Percentiles rank a stretch among this genome's conserved stretches.
Evolutionary conservation across 2,113 vertebrate species (phyloP).

Genomic region (Gadus chalcogrammus): DNA sequence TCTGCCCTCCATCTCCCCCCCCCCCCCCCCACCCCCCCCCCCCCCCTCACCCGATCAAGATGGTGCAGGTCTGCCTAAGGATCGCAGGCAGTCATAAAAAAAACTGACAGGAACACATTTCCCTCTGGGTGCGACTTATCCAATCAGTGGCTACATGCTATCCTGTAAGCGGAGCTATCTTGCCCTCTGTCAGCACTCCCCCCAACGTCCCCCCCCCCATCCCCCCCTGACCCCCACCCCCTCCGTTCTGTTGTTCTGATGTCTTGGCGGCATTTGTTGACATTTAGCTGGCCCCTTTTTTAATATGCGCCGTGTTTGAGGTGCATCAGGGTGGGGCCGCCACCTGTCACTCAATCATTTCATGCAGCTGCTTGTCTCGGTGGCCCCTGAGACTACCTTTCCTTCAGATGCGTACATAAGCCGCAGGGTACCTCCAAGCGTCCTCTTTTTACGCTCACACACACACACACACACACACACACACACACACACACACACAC

Average conservation of each 20-base stretch:
- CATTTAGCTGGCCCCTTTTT: conserved; percentile 35
- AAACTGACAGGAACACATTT: too few relatives aligned
- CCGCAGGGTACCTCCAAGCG: conserved; percentile 57
- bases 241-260: conserved; percentile 16
- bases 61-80: too few relatives aligned
- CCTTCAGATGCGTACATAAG: conserved; percentile 49
- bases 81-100: too few relatives aligned
- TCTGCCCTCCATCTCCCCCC: too few relatives aligned
- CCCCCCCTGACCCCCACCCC: not conserved
- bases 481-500: not conserved
- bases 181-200: too few relatives aligned
- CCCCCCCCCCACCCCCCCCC: too few relatives aligned
- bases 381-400: conserved; percentile 36
- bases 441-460: conserved; percentile 60
- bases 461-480: conserved; percentile 4
- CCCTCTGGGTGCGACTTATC: too few relatives aligned
- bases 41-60: too few relatives aligned
- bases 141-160: too few relatives aligned
- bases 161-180: too few relatives aligned
- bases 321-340: conserved; percentile 46
- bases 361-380: conserved; percentile 67
- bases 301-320: conserved; percentile 31
- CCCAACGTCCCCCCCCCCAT: not conserved
- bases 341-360: conserved; percentile 62
- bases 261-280: conserved; percentile 44